Evolutionary conservation across 2,888 invertebrate genomes (phyloP).

Genomic region (Dione juno): DNA sequence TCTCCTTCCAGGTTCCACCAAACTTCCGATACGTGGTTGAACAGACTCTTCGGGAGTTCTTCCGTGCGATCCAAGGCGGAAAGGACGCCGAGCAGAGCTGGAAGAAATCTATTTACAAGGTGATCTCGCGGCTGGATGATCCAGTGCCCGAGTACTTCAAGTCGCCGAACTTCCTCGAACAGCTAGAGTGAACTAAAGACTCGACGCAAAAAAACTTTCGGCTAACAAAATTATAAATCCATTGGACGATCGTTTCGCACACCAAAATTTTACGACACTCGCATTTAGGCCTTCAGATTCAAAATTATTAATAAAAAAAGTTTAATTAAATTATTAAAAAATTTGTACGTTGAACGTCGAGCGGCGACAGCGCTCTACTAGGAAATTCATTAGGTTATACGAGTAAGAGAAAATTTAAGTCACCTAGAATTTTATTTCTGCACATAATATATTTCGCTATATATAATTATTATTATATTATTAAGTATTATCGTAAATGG

Average conservation of each 20-base stretch:
- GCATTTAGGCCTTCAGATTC: constrained; percentile 87
- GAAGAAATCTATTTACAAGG: constrained; percentile 99
- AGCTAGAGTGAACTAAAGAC: constrained; percentile 90
- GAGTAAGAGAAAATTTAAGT: constrained; percentile 83
- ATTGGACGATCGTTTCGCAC: constrained; percentile 81
- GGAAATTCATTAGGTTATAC: constrained; percentile 82
- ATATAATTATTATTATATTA: constrained; percentile 84
- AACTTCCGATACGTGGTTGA: constrained; percentile 99
- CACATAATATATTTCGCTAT: constrained; percentile 84
- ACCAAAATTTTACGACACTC: constrained; percentile 86
- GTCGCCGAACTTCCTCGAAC: constrained; percentile 99
- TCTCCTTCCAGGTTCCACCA: constrained; percentile 92
- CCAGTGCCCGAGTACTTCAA: constrained; percentile 99
- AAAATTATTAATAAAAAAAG: constrained; percentile 82
- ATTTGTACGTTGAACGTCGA: constrained; percentile 78
- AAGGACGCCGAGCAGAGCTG: constrained; percentile 99
- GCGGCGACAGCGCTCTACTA: constrained; percentile 74
- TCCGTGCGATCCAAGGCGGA: constrained; percentile 97
- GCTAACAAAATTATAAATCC: constrained; percentile 63
- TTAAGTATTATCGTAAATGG: constrained; percentile 84
- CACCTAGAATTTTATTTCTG: constrained; percentile 84
- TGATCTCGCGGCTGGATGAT: constrained; percentile 99
- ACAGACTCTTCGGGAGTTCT: constrained; percentile 99
- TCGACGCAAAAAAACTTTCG: constrained; percentile 67
- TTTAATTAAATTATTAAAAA: constrained; percentile 75